phyloP scores from a whole-genome alignment of 2,113 vertebrate species.

The Grammomys surdaster region DNA sequence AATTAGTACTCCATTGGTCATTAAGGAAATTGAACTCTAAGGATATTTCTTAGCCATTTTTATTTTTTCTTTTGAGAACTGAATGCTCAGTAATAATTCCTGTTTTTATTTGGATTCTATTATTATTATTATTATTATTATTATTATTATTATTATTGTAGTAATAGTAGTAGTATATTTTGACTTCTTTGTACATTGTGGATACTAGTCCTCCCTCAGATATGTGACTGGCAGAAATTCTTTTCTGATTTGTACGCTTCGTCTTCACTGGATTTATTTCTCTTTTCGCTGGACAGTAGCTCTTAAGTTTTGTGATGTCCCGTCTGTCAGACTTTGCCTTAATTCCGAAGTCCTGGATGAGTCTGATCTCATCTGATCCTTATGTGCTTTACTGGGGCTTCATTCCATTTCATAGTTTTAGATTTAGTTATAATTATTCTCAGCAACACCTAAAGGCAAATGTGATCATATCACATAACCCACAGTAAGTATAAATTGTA shows the following conservation, averaged over 20 bases:
- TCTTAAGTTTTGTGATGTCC: not conserved
- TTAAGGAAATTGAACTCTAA: not conserved
- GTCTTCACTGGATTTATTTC: not conserved
- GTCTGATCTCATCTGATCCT: not conserved
- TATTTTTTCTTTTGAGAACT: not conserved
- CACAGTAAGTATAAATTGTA: not conserved
- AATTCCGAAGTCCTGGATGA: not conserved
- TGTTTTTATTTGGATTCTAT: not conserved
- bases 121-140: not conserved
- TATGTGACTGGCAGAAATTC: not conserved
- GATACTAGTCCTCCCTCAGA: not conserved
- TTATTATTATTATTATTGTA: not conserved
- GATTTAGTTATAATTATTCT: not conserved
- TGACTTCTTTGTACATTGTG: not conserved
- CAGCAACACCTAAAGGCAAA: not conserved
- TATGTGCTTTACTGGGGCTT: not conserved
- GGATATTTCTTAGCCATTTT: not conserved
- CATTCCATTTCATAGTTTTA: not conserved
- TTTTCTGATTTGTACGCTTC: not conserved
- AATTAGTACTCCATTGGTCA: fast-evolving
- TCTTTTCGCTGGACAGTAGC: not conserved
- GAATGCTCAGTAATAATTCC: not conserved
- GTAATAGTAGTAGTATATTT: not conserved
- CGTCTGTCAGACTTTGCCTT: not conserved
- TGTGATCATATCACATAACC: not conserved